These are phyloP conservation scores for Caenorhabditis tropicalis DNA, from an alignment of 1,140 invertebrate species.

Conservation along the genomic window DNA sequence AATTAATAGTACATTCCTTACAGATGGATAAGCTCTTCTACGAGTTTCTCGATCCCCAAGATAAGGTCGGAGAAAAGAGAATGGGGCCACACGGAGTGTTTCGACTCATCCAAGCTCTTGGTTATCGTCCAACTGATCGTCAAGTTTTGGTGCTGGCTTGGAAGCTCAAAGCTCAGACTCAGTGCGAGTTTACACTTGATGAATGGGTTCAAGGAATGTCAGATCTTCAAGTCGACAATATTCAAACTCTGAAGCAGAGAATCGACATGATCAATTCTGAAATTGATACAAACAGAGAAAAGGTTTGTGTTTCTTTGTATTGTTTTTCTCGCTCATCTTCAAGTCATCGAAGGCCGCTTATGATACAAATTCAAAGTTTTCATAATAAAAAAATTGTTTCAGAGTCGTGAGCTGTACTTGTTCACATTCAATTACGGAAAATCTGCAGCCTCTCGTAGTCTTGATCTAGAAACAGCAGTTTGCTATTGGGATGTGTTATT, in stretches of 20 bases:
- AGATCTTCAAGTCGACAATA: background rate
- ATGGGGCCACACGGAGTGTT: constrained; percentile 52
- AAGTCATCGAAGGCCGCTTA: too few species aligned
- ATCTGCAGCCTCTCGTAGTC: constrained; percentile 9
- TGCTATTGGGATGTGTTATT: constrained; percentile 50
- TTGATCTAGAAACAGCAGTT: constrained; percentile 45
- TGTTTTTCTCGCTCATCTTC: too few species aligned
- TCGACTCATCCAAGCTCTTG: constrained; percentile 37
- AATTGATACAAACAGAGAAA: background rate
- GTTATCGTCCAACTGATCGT: constrained; percentile 12
- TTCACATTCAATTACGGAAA: constrained; percentile 53
- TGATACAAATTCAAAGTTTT: too few species aligned
- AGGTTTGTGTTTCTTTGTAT: too few species aligned
- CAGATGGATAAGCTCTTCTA: background rate
- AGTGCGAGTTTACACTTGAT: constrained; percentile 48
- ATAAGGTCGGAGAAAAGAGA: background rate
- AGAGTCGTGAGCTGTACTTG: constrained; percentile 27
- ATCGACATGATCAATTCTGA: constrained; percentile 28
- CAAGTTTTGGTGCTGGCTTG: constrained; percentile 41
- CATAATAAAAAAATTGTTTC: too few species aligned
- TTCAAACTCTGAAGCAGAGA: background rate
- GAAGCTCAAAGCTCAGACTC: constrained; percentile 37
- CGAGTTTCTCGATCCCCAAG: background rate
- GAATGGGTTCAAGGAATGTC: constrained; percentile 42
- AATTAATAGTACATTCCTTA: background rate